These are phyloP conservation scores for Scaptodrosophila latifasciaeformis DNA, from an alignment of 2,888 invertebrate species.

Conservation along the genomic window DNA sequence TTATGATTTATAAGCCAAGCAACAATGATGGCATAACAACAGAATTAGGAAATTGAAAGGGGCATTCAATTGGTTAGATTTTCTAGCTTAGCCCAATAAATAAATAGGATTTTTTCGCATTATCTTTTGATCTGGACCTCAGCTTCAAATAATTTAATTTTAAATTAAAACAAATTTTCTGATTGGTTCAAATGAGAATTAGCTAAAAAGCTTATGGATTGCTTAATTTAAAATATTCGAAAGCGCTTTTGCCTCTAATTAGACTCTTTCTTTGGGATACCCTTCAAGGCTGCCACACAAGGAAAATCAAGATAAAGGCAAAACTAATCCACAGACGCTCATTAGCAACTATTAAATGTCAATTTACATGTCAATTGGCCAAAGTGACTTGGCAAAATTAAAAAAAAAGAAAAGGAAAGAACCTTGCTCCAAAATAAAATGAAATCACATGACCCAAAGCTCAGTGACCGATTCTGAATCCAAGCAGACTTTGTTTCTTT, in stretches of 20 bases:
- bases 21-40: too few relatives aligned
- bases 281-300: not conserved
- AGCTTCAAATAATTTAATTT: not conserved
- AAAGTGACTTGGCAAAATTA: constrained; percentile 29
- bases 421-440: too few relatives aligned
- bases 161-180: not conserved
- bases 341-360: constrained; percentile 71
- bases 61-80: not conserved
- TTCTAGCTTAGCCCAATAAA: not conserved
- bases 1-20: constrained; percentile 47
- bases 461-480: constrained; percentile 10
- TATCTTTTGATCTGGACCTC: not conserved
- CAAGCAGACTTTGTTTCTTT: constrained; percentile 3
- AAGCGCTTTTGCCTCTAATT: not conserved
- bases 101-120: not conserved
- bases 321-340: constrained; percentile 60
- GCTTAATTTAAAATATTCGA: too few relatives aligned
- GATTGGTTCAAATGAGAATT: constrained; percentile 21
- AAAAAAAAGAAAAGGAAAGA: constrained; percentile 11
- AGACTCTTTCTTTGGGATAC: not conserved
- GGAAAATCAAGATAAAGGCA: too few relatives aligned
- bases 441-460: constrained; percentile 41
- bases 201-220: too few relatives aligned
- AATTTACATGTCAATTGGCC: constrained; percentile 73
- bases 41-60: not conserved